Evolutionary conservation across 2,888 invertebrate genomes (phyloP).

Genomic region (Drosophila infuscata): DNA sequence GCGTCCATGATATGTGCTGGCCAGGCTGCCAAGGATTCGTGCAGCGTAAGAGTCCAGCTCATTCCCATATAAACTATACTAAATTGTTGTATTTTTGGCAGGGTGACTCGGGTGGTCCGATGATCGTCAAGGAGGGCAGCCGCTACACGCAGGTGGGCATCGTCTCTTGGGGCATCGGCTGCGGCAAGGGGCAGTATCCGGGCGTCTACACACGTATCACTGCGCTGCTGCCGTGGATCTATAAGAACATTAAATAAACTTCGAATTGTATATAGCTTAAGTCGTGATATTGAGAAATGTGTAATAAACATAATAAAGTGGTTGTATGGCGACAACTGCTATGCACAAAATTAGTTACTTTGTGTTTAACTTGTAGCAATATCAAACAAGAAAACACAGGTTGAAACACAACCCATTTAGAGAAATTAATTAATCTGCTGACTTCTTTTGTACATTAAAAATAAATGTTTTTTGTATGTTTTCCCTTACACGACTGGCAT

Average conservation of each 20-base stretch:
- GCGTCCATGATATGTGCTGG: slow-evolving; percentile 96
- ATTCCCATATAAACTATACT: background rate
- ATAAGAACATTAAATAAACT: slow-evolving; percentile 89
- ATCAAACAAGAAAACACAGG: background rate
- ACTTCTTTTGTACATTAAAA: background rate
- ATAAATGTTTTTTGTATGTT: background rate
- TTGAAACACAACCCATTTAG: background rate
- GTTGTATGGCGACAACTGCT: background rate
- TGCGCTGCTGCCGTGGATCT: slow-evolving; percentile 93
- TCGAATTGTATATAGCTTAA: slow-evolving; percentile 63
- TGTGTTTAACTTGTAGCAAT: background rate
- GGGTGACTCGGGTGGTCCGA: slow-evolving; percentile 96
- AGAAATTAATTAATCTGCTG: background rate
- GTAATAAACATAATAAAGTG: slow-evolving; percentile 57
- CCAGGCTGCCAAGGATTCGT: slow-evolving; percentile 93
- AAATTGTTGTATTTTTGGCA: slow-evolving; percentile 78
- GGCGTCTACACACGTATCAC: slow-evolving; percentile 95
- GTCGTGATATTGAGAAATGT: slow-evolving; percentile 71
- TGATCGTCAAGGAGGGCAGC: slow-evolving; percentile 91
- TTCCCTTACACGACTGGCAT: background rate
- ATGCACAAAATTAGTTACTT: background rate
- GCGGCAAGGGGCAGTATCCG: slow-evolving; percentile 95
- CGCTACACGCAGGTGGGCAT: slow-evolving; percentile 94
- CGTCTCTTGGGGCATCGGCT: slow-evolving; percentile 96
- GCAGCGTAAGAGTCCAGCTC: slow-evolving; percentile 89